Evolutionary conservation across 2,797 vertebrate species (phyloP).

Genomic region (Gouania willdenowi): DNA sequence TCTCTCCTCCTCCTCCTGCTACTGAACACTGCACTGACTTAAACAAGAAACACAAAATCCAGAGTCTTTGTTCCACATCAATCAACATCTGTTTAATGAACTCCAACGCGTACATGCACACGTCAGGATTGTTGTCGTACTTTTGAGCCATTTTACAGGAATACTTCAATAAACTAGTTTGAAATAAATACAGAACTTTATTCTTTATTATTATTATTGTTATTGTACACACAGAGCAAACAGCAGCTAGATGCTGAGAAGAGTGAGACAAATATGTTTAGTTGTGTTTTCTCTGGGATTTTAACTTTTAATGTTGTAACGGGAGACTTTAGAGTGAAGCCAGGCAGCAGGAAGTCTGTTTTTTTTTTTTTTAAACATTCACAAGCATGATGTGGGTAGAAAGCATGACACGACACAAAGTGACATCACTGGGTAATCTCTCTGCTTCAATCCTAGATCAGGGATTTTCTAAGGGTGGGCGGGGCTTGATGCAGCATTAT

Average conservation of each 20-base stretch:
- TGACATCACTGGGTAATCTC: conserved; percentile 41
- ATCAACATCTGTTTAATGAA: conserved; percentile 76
- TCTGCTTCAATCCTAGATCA: conserved; percentile 55
- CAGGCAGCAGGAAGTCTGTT: neutral
- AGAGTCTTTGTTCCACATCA: conserved; percentile 44
- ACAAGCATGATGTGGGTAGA: too few species aligned
- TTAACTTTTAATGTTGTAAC: too few species aligned
- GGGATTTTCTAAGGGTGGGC: conserved; percentile 17
- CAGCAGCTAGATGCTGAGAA: conserved; percentile 59
- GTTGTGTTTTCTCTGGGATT: too few species aligned
- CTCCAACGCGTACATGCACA: conserved; percentile 64
- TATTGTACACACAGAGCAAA: conserved; percentile 57
- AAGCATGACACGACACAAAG: conserved; percentile 37
- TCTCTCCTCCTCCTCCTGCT: too few species aligned
- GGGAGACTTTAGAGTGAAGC: too few species aligned
- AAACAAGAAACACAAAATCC: conserved; percentile 17
- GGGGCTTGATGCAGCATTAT: conserved; percentile 11
- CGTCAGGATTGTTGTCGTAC: conserved; percentile 47
- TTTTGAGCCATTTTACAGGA: conserved; percentile 50
- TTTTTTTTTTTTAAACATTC: conserved; percentile 22
- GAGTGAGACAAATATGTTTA: too few species aligned
- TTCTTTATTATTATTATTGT: conserved; percentile 2
- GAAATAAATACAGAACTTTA: conserved; percentile 56
- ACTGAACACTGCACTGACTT: too few species aligned
- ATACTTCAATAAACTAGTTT: conserved; percentile 65